These are phyloP conservation scores for Cottus gobio DNA, from an alignment of 2,113 vertebrate genomes.

Conservation along the genomic window DNA sequence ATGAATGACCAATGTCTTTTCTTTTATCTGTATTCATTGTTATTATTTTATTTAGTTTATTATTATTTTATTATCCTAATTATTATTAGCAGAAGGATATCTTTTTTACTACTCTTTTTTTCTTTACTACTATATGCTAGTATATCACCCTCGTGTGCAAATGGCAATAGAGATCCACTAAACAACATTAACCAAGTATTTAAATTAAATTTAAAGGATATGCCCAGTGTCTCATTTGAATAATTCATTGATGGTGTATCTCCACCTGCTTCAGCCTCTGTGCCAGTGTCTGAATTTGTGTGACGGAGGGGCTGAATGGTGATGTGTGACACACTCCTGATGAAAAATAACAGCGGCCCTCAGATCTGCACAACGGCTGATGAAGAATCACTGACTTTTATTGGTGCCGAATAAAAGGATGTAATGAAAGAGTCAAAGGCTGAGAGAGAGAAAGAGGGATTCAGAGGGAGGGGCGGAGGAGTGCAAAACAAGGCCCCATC, in stretches of 20 bases:
- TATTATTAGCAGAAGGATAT: background rate
- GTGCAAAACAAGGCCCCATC: constrained; percentile 87
- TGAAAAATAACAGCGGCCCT: constrained; percentile 79
- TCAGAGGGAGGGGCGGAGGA: constrained; percentile 80
- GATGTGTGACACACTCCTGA: constrained; percentile 83
- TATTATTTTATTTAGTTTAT: background rate
- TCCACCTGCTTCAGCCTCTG: constrained; percentile 77
- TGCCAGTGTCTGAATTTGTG: constrained; percentile 74
- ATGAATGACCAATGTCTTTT: background rate
- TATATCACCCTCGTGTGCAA: constrained; percentile 42
- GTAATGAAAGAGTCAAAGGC: constrained; percentile 83
- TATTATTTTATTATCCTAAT: background rate
- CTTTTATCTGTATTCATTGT: background rate
- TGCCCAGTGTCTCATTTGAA: constrained; percentile 75
- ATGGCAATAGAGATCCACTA: constrained; percentile 36
- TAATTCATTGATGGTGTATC: constrained; percentile 81
- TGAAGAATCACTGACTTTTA: constrained; percentile 88
- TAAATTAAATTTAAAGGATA: constrained; percentile 78
- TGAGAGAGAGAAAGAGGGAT: constrained; percentile 81
- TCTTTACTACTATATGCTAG: background rate
- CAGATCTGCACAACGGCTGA: constrained; percentile 82
- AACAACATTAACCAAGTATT: constrained; percentile 68
- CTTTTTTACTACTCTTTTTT: background rate
- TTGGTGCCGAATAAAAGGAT: constrained; percentile 84
- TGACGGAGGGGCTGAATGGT: constrained; percentile 76